Percentiles rank a stretch among this genome's conserved stretches.
Evolutionary conservation across 2,113 vertebrate genomes (phyloP).

Genomic region (Tonatia bakeri): DNA sequence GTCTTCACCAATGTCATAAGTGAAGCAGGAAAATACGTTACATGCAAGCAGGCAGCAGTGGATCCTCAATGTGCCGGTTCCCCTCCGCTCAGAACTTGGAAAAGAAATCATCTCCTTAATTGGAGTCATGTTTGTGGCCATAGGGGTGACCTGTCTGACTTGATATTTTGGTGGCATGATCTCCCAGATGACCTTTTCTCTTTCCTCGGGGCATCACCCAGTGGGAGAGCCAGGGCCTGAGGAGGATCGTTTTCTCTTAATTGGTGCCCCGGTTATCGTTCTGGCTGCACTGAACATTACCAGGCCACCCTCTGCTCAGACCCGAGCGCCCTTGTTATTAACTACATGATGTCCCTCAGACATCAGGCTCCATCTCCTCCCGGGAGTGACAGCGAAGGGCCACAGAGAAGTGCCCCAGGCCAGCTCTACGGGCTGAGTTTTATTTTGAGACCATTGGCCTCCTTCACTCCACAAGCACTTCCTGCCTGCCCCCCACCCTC

Average conservation of each 20-base stretch:
- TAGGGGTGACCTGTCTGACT: not conserved
- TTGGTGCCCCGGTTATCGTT: not conserved
- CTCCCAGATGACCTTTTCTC: slow-evolving; percentile 15
- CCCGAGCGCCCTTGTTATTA: not conserved
- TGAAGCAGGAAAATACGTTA: not conserved
- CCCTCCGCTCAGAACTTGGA: not conserved
- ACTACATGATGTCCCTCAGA: not conserved
- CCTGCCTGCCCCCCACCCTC: not conserved
- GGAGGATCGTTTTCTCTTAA: slow-evolving; percentile 21
- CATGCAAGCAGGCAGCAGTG: not conserved
- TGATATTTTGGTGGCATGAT: not conserved
- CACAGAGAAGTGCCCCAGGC: not conserved
- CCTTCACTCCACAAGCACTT: not conserved
- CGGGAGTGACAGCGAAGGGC: not conserved
- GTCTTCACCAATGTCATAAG: not conserved
- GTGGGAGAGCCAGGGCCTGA: not conserved
- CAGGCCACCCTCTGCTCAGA: not conserved
- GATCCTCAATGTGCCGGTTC: not conserved
- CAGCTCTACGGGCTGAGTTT: not conserved
- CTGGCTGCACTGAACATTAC: not conserved
- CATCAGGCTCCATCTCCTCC: not conserved
- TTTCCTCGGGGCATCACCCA: not conserved
- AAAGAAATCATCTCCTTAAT: not conserved
- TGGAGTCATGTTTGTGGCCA: slow-evolving; percentile 23
- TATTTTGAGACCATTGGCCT: not conserved